Evolutionary conservation across 2,888 invertebrate species (phyloP), one percentile per base, ranked within the genome.

Genomic region (Drosophila anceps): DNA sequence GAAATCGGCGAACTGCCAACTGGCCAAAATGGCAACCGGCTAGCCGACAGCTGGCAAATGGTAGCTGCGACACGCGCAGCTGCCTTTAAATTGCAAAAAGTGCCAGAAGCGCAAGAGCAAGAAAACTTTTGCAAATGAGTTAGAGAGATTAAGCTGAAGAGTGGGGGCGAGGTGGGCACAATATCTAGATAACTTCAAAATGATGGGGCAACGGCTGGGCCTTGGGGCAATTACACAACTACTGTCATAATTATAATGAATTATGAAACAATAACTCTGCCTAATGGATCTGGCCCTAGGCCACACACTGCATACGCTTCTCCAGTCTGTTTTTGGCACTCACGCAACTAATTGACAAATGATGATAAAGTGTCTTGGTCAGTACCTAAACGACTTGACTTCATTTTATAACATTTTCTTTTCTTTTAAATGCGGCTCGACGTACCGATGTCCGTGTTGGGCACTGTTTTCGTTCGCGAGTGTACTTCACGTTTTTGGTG

Each of bases 281-380:
- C 70, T 86, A 82, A 82, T 82, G 82, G 84, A 86, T 62, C 67
- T 54, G 78, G 63, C 82, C 54, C 31, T 44, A 53, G 69, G 74
- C 68, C 51, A 29, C 41, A 69, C 24, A 37, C 39, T 60, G 50
- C 51, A 10, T 9, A 7, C 27, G 37, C 44, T 33, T 18, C 27
- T 18, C 59, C 59, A 29, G 44, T 55, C 59, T 29, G 48, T 44
- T 63, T 70, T 58, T 50, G 58, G 48, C 59, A 65, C 60, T 77
- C 63, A 71, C 59, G 70, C 80, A 86, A 82, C 88, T 87, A 87
- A 87, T 87, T 87, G 87, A 88, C 87, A 87, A 87, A 87, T 87
- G 88, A 89, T 87, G 87, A 87, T 89, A 76, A 85, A 87, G 86
- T 85, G 73, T 84, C 83, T 73, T 55, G 84, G 69, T 68, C 82